Evolutionary conservation across 2,888 invertebrate genomes (phyloP).

Genomic region (Xestia sexstrigata): DNA sequence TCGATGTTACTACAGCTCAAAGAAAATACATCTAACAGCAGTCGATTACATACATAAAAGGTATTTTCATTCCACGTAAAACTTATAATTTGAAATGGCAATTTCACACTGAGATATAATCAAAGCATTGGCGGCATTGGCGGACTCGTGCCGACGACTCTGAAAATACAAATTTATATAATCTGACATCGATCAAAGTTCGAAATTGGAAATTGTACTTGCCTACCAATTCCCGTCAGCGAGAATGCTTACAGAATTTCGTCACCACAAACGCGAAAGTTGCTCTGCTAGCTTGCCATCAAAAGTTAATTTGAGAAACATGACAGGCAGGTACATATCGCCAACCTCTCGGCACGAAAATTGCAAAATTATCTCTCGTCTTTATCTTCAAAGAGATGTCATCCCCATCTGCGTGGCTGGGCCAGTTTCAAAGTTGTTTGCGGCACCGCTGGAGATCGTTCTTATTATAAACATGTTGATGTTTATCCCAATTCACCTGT

Average conservation of each 20-base stretch:
- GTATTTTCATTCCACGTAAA: constrained; percentile 42
- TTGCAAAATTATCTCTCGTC: constrained; percentile 89
- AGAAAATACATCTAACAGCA: constrained; percentile 35
- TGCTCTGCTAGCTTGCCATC: constrained; percentile 77
- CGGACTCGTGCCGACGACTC: constrained; percentile 57
- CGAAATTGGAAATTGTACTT: constrained; percentile 76
- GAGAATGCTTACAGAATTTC: constrained; percentile 72
- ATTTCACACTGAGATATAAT: constrained; percentile 66
- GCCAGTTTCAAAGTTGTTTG: constrained; percentile 88
- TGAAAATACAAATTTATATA: constrained; percentile 71
- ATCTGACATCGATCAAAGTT: constrained; percentile 76
- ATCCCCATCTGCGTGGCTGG: constrained; percentile 85
- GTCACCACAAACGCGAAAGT: constrained; percentile 78
- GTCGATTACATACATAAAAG: constrained; percentile 42
- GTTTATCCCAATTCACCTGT: constrained; percentile 82
- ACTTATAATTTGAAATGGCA: constrained; percentile 58
- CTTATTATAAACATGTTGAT: constrained; percentile 83
- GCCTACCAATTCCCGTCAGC: constrained; percentile 66
- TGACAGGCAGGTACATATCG: constrained; percentile 85
- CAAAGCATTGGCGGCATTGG: constrained; percentile 62
- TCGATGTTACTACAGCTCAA: constrained; percentile 61
- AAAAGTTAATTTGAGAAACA: constrained; percentile 86
- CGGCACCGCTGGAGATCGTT: constrained; percentile 82
- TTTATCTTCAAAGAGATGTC: constrained; percentile 91
- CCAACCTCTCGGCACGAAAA: constrained; percentile 85